phyloP scores from a whole-genome alignment of 2,797 vertebrate species.

The Cephalopachus bancanus region DNA sequence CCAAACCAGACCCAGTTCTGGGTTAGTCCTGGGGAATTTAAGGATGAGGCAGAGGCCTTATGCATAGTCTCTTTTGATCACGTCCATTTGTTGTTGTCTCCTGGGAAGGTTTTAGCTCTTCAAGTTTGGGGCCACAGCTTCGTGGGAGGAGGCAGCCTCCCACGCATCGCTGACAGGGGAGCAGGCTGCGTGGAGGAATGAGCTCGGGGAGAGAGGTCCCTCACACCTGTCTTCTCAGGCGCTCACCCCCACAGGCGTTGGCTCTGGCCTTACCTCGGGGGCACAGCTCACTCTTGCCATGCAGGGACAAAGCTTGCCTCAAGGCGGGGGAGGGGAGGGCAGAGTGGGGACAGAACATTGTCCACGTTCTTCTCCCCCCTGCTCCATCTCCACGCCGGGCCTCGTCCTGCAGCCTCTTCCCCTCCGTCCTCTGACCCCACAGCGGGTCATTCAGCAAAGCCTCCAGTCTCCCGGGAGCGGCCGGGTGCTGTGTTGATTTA shows the following conservation, averaged over 20 bases:
- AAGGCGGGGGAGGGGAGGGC: accelerated
- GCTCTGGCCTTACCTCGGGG: background rate
- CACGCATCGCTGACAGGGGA: background rate
- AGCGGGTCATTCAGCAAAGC: background rate
- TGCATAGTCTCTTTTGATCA: background rate
- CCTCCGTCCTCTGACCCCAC: background rate
- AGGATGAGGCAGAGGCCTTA: background rate
- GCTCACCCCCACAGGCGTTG: accelerated
- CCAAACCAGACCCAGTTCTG: background rate
- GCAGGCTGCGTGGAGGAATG: background rate
- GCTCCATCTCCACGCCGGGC: background rate
- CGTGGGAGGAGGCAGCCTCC: background rate
- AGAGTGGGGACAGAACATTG: background rate
- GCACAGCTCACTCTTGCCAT: background rate
- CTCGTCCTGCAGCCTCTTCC: background rate
- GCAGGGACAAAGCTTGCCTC: background rate
- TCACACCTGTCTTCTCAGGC: background rate
- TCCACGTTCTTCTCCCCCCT: background rate
- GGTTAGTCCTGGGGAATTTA: background rate
- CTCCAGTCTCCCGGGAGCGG: background rate
- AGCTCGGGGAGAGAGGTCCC: too few species aligned
- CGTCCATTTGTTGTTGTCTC: background rate
- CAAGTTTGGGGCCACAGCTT: background rate
- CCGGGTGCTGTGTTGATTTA: background rate
- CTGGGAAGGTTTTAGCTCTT: background rate